Conservation (phyloP, 1,140 invertebrate species). For the Oncopodura yosiiana region DNA sequence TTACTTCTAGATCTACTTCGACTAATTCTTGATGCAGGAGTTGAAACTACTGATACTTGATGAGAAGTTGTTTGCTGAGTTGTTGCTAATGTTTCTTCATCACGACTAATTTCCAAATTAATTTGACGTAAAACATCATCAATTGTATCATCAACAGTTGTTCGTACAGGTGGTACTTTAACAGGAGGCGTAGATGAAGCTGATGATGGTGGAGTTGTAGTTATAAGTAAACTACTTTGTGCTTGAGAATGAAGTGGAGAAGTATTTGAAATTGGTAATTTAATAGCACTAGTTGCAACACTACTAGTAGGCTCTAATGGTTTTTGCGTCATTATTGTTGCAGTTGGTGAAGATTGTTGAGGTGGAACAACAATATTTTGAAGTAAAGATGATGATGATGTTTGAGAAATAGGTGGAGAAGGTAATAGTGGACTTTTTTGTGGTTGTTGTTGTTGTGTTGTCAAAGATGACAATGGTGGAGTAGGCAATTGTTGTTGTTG, state of each 20-base stretch:
- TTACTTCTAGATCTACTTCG: conserved; percentile 20
- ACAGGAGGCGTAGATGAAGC: background rate
- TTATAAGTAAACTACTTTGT: background rate
- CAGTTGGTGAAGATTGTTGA: too few relatives aligned
- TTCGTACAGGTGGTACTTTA: conserved; percentile 40
- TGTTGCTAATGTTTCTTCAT: too few relatives aligned
- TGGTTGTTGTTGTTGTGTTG: too few relatives aligned
- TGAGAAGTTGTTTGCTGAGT: background rate
- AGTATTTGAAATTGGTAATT: conserved; percentile 51
- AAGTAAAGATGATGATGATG: too few relatives aligned
- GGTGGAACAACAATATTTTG: too few relatives aligned
- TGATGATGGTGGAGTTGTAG: conserved; percentile 3
- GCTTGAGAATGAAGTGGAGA: background rate
- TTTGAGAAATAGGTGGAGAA: too few relatives aligned
- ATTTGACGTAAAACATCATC: conserved; percentile 62
- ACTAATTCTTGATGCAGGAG: background rate
- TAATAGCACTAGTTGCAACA: conserved; percentile 35
- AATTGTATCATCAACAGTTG: conserved; percentile 70
- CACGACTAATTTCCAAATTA: conserved; percentile 6
- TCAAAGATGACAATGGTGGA: too few relatives aligned
- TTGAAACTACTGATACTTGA: background rate
- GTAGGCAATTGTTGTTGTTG: too few relatives aligned
- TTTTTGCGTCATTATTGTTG: background rate
- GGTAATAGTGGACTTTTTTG: background rate
- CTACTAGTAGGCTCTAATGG: background rate